A percentile compares a stretch with the other conserved stretches of the same genome.
Conservation (phyloP, 2,113 vertebrate species). For the Elaphurus davidianus region DNA sequence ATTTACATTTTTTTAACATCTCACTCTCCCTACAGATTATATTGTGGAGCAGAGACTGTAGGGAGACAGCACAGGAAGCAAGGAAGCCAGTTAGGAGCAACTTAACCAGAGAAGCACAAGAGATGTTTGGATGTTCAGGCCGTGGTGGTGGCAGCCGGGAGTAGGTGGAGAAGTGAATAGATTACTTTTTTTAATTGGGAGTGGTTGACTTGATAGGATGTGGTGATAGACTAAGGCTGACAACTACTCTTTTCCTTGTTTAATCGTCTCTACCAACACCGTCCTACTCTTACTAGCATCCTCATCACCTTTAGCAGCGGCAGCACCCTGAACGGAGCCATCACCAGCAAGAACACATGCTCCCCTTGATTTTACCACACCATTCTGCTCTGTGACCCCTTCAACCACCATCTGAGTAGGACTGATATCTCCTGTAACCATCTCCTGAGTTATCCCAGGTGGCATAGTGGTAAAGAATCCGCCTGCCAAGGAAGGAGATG, state of each 20-base stretch:
- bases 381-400: background rate
- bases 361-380: background rate
- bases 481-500: background rate
- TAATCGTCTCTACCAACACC: background rate
- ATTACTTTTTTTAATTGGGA: background rate
- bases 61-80: background rate
- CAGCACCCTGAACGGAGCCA: background rate
- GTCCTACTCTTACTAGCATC: background rate
- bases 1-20: background rate
- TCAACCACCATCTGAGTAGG: background rate
- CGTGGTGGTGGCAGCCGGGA: accelerated
- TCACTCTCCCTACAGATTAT: accelerated
- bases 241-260: background rate
- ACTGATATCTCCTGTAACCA: background rate
- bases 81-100: background rate
- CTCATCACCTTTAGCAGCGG: background rate
- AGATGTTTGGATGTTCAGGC: background rate
- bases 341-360: background rate
- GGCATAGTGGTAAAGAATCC: background rate
- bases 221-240: background rate
- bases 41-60: background rate
- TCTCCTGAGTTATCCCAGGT: background rate
- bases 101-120: background rate
- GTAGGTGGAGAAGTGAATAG: no score
- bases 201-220: background rate